Base-by-base conservation (phyloP, 30 jellyfish, hydroid and myxozoan genomes). In the Aurelia aurita complex sp. Pacific region DNA sequence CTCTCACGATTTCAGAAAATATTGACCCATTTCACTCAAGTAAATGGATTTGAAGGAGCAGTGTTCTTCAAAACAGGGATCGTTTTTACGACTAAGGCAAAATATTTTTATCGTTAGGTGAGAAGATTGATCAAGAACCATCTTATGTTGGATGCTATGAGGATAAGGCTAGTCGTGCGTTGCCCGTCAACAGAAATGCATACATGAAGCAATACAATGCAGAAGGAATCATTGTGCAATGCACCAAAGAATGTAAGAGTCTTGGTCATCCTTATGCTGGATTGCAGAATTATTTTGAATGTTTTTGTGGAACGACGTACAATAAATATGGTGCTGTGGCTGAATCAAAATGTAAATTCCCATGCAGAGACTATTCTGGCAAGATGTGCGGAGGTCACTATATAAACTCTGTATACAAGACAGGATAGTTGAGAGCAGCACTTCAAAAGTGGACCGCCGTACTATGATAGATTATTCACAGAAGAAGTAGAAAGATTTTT, bases 271-370 rank as follows among this genome's bases (percentile, higher is more conserved):
- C 86, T 1, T 76, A 76, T 64, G 76, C 86, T 2, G 86, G 86
- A 46, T 4, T 76, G 65, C 86, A 76, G 52, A 0, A 23, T 34
- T 38, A 76, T 59, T 4, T 3, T 1, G 1, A 76, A 57, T 76
- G 86, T 46, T 60, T 23, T 12, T 76, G 86, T 29, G 86, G 86
- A 35, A 54, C 76, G 23, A n/a, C 86, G 16, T 76, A 57, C 42
- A 62, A 34, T 34, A 55, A 16, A 40, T n/a, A 57, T 34, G 76
- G 86, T 14, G 40, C n/a, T 16, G 76, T 2, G 1, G 76, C 7
- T 15, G 86, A 76, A 12, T 15, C 43, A 19, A 13, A 13, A 1
- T 76, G 86, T 75, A 54, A 5, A 4, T 1, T 55, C 10, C 0
- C 36, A 9, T 76, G 86, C 51, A 8, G 67, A 0, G 86, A 76